Conservation (phyloP, 2,888 invertebrate genomes). For the Drosophila buzzatii region DNA sequence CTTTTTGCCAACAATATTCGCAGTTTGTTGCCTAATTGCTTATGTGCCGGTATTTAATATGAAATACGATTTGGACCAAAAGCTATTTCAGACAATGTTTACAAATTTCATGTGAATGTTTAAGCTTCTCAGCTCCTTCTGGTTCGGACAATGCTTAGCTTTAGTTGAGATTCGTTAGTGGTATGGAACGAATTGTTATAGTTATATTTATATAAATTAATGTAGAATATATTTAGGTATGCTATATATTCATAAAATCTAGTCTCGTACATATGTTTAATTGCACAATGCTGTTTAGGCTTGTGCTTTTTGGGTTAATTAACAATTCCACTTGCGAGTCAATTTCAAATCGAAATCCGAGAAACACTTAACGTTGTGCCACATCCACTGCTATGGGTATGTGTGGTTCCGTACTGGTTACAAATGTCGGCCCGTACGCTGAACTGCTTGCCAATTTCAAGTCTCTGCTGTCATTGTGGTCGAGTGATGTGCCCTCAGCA, state of each 20-base stretch:
- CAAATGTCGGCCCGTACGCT: slow-evolving; percentile 12
- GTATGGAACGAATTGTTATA: background rate
- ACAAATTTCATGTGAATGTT: background rate
- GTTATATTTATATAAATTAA: background rate
- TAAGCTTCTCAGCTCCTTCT: no score
- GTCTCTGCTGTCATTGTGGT: slow-evolving; percentile 53
- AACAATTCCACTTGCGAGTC: slow-evolving; percentile 29
- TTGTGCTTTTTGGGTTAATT: slow-evolving; percentile 24
- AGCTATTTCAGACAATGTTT: background rate
- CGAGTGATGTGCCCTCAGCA: slow-evolving; percentile 35
- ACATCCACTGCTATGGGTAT: slow-evolving; percentile 1
- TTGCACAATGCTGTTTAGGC: slow-evolving; percentile 7
- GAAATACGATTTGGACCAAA: slow-evolving; percentile 5
- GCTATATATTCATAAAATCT: background rate
- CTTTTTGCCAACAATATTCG: slow-evolving; percentile 30
- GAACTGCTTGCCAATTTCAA: slow-evolving; percentile 45
- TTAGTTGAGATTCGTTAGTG: background rate
- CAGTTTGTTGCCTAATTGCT: slow-evolving; percentile 45
- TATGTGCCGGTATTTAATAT: slow-evolving; percentile 6
- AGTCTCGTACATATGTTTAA: background rate
- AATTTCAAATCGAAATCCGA: slow-evolving; percentile 24
- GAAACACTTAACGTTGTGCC: slow-evolving; percentile 17
- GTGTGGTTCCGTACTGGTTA: slow-evolving; percentile 27
- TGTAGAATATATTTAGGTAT: background rate
- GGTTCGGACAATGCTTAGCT: no score